These are phyloP conservation scores for Cairina moschata DNA, from an alignment of 2,113 vertebrate genomes.

Conservation along the genomic window DNA sequence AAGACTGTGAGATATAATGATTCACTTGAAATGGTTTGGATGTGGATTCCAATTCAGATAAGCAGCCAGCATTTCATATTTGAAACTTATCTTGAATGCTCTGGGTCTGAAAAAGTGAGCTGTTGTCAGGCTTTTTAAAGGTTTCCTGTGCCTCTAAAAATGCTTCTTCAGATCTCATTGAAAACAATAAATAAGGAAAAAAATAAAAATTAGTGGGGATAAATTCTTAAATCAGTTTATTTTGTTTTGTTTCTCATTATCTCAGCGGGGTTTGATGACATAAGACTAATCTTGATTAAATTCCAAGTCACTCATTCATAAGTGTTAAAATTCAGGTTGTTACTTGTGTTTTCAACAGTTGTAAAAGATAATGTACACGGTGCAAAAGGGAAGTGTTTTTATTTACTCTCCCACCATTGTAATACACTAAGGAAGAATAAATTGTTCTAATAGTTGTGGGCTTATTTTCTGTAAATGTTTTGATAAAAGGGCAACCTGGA, in stretches of 20 bases:
- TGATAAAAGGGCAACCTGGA: neutral
- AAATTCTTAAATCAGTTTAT: neutral
- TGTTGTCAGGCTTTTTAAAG: neutral
- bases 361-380: neutral
- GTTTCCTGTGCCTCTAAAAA: neutral
- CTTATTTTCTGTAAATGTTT: neutral
- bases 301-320: neutral
- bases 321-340: neutral
- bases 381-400: neutral
- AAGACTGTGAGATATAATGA: neutral
- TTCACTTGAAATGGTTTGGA: neutral
- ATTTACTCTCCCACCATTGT: neutral
- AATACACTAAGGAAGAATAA: neutral
- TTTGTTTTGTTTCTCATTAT: neutral
- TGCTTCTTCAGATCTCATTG: neutral
- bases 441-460: neutral
- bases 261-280: neutral
- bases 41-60: conserved; percentile 58
- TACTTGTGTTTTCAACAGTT: neutral
- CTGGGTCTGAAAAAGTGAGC: neutral
- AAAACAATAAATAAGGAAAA: neutral
- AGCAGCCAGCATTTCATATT: conserved; percentile 15
- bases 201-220: neutral
- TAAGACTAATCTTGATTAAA: neutral
- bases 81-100: conserved; percentile 8